A percentile compares a stretch with the other conserved stretches of the same genome.
These are phyloP conservation scores for Doryteuthis pealeii DNA, from an alignment of 1,140 invertebrate genomes.

Conservation along the genomic window DNA sequence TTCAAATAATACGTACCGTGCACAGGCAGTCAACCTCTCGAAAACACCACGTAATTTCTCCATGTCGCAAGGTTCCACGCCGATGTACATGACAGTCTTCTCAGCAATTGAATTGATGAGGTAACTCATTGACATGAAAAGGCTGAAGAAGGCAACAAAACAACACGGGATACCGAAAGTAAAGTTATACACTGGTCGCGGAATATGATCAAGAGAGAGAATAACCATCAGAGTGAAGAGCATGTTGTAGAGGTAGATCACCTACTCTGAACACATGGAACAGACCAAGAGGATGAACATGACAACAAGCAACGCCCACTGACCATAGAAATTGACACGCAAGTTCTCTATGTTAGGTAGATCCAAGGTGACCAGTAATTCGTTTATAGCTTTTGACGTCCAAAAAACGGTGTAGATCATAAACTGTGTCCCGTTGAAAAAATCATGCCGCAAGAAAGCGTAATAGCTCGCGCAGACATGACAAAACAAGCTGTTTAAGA, in stretches of 20 bases:
- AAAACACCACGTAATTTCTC: constrained; percentile 16
- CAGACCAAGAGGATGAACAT: constrained; percentile 29
- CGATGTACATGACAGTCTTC: constrained; percentile 40
- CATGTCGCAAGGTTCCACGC: constrained; percentile 25
- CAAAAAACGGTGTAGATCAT: constrained; percentile 39
- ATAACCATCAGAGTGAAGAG: constrained; percentile 30
- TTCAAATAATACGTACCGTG: neutral
- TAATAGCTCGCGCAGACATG: constrained; percentile 43
- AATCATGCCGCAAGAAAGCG: constrained; percentile 42
- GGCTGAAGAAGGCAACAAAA: constrained; percentile 25
- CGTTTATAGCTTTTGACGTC: constrained; percentile 26
- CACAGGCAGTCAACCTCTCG: constrained; percentile 26
- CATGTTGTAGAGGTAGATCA: constrained; percentile 42
- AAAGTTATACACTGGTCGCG: constrained; percentile 29
- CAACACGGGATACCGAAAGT: constrained; percentile 40
- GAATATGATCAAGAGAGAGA: constrained; percentile 42
- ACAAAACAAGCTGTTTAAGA: constrained; percentile 33
- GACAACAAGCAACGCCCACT: constrained; percentile 34
- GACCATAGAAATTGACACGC: constrained; percentile 38
- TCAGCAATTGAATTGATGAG: constrained; percentile 46
- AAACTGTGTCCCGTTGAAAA: constrained; percentile 40
- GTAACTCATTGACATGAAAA: constrained; percentile 35
- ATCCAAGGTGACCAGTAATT: constrained; percentile 29
- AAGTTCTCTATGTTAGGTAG: constrained; percentile 12
- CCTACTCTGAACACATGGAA: constrained; percentile 29